Conservation (phyloP, 2,888 invertebrate species). For the Chironomus riparius region DNA sequence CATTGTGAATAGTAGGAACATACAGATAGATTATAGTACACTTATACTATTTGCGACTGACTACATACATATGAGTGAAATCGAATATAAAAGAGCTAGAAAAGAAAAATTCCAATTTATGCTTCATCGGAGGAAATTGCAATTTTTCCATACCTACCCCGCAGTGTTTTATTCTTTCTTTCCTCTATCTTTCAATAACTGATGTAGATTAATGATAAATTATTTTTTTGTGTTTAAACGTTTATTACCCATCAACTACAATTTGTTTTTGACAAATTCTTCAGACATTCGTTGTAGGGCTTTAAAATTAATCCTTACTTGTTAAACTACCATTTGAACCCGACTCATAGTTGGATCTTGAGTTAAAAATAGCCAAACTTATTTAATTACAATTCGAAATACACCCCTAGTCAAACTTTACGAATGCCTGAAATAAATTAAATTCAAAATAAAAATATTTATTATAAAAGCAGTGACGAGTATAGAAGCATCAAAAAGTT, state of each 20-base stretch:
- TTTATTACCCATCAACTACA: background rate
- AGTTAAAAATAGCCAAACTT: too few species aligned
- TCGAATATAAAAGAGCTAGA: background rate
- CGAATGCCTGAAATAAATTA: background rate
- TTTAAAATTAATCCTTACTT: too few species aligned
- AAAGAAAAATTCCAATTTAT: background rate
- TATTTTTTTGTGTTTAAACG: background rate
- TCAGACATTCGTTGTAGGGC: too few species aligned
- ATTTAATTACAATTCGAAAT: too few species aligned
- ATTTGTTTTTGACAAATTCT: too few species aligned
- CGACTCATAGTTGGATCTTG: too few species aligned
- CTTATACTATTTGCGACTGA: background rate
- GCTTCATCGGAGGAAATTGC: background rate
- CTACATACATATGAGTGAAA: background rate
- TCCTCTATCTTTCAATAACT: background rate
- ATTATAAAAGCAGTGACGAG: background rate
- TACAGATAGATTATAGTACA: background rate
- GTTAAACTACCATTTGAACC: too few species aligned
- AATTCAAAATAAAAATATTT: background rate
- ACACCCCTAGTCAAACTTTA: background rate
- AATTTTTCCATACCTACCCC: background rate
- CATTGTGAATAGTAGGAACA: background rate
- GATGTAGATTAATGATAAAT: constrained; percentile 6
- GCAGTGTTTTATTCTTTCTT: background rate
- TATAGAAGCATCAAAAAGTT: background rate